Base-by-base conservation (phyloP, 64 coral and sea anemone genomes). In the Astreopora myriophthalma region DNA sequence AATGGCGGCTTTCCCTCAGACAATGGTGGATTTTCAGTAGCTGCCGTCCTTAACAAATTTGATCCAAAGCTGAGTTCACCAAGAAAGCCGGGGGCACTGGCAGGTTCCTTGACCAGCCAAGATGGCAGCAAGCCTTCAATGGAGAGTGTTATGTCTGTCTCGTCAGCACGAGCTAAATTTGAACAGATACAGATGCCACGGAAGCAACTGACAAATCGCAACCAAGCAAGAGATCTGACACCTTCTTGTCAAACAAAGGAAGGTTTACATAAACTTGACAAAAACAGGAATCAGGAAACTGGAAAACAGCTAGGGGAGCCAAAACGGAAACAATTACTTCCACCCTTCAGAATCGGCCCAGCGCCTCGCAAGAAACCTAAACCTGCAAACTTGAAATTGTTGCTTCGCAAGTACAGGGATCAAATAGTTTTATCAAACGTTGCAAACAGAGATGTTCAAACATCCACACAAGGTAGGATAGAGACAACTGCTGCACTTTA, bases 321-420 rank as follows among this genome's bases (percentile, higher is more conserved):
- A 12, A 31, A 2, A 1, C 52, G 79, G 0, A 83, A 83, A 28
- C 20, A 33, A 5, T 24, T 83, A 65, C 79, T 32, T 23, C 52
- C 32, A 0, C 2, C 22, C 3, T 64, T 37, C 34, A 63, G 79
- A 64, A 38, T 83, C 32, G 79, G 79, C 12, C 31, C 79, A 25
- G 79, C 79, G 1, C 79, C 79, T 37, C 1, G 12, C 55, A 83
- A 57, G 33, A 60, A 60, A 37, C 19, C 19, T 16, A 83, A 83
- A 83, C 79, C 79, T 22, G 22, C 16, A 25, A 60, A 83, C 57
- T 64, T 83, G n/a, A 83, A 64, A 38, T 64, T 25, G 20, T 63
- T 34, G 57, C 79, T 83, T 62, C 8, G 8, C 33, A 83, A 83
- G 52, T 83, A 62, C 79, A 60, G 65, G 32, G 33, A 83, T 14